Evolutionary conservation across 2,888 invertebrate species (phyloP).

Genomic region (Meta bourneti): DNA sequence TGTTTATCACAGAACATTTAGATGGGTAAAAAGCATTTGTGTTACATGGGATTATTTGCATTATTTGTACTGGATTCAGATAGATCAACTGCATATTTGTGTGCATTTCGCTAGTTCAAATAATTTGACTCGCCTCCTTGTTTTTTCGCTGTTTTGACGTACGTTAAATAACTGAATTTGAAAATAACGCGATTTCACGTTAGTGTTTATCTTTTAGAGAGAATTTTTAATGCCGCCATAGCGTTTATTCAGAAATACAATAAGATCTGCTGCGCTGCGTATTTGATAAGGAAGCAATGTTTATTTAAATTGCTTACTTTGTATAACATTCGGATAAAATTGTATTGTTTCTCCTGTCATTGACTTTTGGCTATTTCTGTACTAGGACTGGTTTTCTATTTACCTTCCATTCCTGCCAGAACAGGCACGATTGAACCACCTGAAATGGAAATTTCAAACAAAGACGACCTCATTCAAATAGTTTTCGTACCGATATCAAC

Average conservation of each 20-base stretch:
- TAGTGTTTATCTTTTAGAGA: slow-evolving; percentile 23
- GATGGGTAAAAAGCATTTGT: not conserved
- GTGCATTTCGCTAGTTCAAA: not conserved
- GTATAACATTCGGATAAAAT: slow-evolving; percentile 46
- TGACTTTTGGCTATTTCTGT: slow-evolving; percentile 28
- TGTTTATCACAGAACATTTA: not conserved
- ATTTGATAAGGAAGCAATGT: slow-evolving; percentile 40
- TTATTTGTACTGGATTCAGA: not conserved
- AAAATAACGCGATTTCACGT: slow-evolving; percentile 12
- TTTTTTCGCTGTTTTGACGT: not conserved
- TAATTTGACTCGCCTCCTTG: not conserved
- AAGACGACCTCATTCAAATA: slow-evolving; percentile 49
- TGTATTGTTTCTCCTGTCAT: slow-evolving; percentile 17
- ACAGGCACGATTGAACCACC: slow-evolving; percentile 20
- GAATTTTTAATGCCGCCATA: slow-evolving; percentile 33
- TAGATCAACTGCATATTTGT: not conserved
- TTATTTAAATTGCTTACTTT: slow-evolving; percentile 47
- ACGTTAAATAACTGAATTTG: slow-evolving; percentile 3
- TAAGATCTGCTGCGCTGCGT: slow-evolving; percentile 8
- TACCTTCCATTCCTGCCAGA: not conserved
- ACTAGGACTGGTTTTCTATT: slow-evolving; percentile 26
- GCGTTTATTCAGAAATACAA: slow-evolving; percentile 40
- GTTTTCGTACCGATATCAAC: slow-evolving; percentile 51
- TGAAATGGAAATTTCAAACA: slow-evolving; percentile 52
- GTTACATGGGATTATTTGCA: not conserved